Percentiles rank a stretch among this genome's conserved stretches.
Conservation (phyloP, 2,888 invertebrate species). For the Chouioia cunea region DNA sequence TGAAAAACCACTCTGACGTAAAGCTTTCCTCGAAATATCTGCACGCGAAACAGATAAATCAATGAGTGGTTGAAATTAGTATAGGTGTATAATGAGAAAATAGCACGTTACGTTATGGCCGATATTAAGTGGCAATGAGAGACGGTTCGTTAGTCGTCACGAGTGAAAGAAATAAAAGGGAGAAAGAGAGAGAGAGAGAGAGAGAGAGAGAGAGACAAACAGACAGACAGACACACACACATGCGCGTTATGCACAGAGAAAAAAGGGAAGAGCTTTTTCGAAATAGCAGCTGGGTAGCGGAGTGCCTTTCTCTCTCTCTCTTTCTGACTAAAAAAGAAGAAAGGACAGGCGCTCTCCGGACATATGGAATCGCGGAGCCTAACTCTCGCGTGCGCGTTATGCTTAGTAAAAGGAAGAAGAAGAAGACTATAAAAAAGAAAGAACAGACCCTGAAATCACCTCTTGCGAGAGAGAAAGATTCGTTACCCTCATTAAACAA, state of each 20-base stretch:
- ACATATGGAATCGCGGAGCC: constrained; percentile 37
- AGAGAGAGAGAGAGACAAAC: constrained; percentile 39
- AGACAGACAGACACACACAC: background rate
- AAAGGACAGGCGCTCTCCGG: constrained; percentile 30
- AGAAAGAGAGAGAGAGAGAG: constrained; percentile 43
- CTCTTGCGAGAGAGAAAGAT: constrained; percentile 60
- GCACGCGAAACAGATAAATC: no score
- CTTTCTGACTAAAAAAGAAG: constrained; percentile 23
- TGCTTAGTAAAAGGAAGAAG: constrained; percentile 34
- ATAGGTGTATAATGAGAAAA: constrained; percentile 33
- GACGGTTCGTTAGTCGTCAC: constrained; percentile 66
- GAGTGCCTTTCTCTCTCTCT: constrained; percentile 14
- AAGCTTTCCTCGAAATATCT: no score
- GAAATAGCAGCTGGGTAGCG: constrained; percentile 33
- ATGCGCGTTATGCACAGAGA: background rate
- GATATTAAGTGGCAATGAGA: constrained; percentile 60
- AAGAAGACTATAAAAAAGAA: no score
- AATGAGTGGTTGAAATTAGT: no score
- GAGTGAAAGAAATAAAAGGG: constrained; percentile 18
- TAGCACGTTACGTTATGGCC: constrained; percentile 29
- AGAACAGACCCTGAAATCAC: constrained; percentile 57
- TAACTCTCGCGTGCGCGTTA: constrained; percentile 44
- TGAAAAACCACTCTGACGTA: constrained; percentile 11
- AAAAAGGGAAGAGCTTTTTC: constrained; percentile 44
- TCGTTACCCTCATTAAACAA: constrained; percentile 68